Evolutionary conservation across 2,113 vertebrate species (phyloP).

Genomic region (Halichoerus grypus): DNA sequence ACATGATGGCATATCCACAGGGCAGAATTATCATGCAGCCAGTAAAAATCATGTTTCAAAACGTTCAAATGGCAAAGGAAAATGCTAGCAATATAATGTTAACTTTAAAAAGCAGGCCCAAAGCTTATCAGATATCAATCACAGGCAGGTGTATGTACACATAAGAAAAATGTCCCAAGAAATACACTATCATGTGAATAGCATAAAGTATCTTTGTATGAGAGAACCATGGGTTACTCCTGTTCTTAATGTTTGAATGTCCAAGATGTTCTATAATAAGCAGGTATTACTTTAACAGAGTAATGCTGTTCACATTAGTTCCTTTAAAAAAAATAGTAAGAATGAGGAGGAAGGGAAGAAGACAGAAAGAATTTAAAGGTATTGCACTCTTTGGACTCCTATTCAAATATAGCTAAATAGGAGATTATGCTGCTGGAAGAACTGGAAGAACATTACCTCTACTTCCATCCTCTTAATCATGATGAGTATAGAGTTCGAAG

Average conservation of each 20-base stretch:
- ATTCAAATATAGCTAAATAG: background rate
- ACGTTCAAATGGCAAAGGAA: conserved; percentile 19
- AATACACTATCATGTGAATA: background rate
- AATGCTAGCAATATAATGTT: background rate
- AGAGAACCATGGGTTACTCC: background rate
- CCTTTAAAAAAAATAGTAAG: background rate
- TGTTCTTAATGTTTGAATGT: background rate
- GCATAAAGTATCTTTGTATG: background rate
- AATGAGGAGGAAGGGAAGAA: background rate
- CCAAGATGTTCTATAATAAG: background rate
- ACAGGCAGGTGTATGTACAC: background rate
- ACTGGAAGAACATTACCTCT: background rate
- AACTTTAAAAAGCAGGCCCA: conserved; percentile 14
- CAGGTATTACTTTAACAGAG: background rate
- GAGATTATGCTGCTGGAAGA: background rate
- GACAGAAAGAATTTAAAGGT: background rate
- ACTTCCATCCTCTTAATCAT: background rate
- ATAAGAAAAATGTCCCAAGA: background rate
- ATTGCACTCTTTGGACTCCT: background rate
- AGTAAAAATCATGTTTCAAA: conserved; percentile 35
- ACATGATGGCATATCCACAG: background rate
- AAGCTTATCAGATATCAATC: background rate
- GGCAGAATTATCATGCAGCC: background rate
- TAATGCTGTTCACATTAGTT: background rate
- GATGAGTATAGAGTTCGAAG: background rate